Evolutionary conservation across 2,113 vertebrate genomes (phyloP).

Genomic region (Chauna torquata): DNA sequence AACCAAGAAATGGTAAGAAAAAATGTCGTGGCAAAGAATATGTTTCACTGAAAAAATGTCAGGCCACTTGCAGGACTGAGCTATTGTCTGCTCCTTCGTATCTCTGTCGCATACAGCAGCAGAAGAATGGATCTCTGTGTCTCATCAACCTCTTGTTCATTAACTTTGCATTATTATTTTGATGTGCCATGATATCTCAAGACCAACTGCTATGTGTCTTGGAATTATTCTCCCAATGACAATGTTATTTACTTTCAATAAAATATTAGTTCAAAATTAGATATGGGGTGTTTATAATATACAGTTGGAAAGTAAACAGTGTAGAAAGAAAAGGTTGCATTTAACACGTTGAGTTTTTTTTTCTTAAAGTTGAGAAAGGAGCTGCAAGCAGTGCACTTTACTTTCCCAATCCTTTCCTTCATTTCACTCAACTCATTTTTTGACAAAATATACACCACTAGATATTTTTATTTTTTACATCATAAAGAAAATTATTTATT

Average conservation of each 20-base stretch:
- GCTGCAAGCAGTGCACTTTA: not conserved
- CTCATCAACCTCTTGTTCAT: not conserved
- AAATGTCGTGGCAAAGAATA: no score
- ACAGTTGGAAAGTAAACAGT: not conserved
- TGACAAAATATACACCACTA: not conserved
- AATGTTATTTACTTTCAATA: not conserved
- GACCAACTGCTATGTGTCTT: not conserved
- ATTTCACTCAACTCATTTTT: not conserved
- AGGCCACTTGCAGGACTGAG: not conserved
- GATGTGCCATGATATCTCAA: not conserved
- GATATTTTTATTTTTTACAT: not conserved
- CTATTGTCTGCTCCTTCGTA: not conserved
- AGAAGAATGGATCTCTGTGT: not conserved
- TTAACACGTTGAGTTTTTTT: not conserved
- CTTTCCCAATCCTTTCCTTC: not conserved
- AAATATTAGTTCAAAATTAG: not conserved
- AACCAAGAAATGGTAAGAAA: not conserved
- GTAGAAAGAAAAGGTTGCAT: not conserved
- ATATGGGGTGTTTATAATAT: not conserved
- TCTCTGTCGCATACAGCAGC: not conserved
- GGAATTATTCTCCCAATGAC: not conserved
- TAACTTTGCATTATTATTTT: not conserved
- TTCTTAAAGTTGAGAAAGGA: not conserved
- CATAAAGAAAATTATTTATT: not conserved
- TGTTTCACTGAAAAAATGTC: not conserved